These are phyloP conservation scores for Mylabris sibirica DNA, from an alignment of 2,888 invertebrate genomes.

Conservation along the genomic window DNA sequence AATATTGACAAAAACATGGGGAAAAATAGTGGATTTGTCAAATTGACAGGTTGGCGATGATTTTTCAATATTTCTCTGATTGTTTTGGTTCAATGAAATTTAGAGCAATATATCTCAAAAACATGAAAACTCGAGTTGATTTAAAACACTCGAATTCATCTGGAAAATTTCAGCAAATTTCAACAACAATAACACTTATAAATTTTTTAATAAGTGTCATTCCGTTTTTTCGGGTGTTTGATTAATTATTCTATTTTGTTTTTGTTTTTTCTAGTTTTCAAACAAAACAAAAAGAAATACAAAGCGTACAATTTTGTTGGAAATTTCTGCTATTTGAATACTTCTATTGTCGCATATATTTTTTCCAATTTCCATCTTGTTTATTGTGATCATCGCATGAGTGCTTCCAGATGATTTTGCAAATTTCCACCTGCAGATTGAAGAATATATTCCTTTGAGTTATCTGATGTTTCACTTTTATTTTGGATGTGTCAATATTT, in stretches of 20 bases:
- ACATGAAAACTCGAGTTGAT: not conserved
- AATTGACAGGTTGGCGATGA: conserved; percentile 14
- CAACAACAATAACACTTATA: not conserved
- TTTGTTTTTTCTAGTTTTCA: not conserved
- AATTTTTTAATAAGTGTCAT: not conserved
- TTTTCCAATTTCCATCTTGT: not conserved
- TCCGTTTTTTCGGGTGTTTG: not conserved
- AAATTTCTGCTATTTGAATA: not conserved
- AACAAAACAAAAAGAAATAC: not conserved
- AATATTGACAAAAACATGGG: no score
- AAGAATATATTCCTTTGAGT: conserved; percentile 2
- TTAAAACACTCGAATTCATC: not conserved
- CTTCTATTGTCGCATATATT: not conserved
- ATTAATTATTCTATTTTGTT: not conserved
- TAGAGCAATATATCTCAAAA: conserved; percentile 11
- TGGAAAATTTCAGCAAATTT: not conserved
- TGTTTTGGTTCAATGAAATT: conserved; percentile 8
- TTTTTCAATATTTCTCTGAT: conserved; percentile 17
- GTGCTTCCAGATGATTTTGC: not conserved
- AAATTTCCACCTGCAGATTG: conserved; percentile 4
- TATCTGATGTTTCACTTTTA: not conserved
- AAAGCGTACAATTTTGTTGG: not conserved
- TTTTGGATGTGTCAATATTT: conserved; percentile 13
- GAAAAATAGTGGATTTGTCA: not conserved
- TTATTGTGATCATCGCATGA: not conserved